These are phyloP conservation scores for Nomada fabriciana DNA, from an alignment of 2,888 invertebrate species.

Conservation along the genomic window DNA sequence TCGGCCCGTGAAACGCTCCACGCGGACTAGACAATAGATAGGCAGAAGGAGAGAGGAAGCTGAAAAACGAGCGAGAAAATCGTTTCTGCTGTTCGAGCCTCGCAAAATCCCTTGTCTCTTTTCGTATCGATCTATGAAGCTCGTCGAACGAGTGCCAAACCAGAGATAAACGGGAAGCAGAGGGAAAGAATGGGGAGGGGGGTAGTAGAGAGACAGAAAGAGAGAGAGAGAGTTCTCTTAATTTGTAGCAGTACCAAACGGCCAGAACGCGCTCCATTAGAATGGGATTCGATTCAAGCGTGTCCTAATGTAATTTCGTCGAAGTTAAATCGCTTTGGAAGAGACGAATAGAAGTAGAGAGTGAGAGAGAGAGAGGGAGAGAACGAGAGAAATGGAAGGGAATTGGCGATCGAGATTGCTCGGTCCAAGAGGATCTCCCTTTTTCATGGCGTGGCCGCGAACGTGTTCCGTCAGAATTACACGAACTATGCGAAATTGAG, in stretches of 20 bases:
- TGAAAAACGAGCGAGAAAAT: constrained; percentile 30
- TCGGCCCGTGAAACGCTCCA: constrained; percentile 44
- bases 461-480: constrained; percentile 22
- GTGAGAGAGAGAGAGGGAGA: neutral
- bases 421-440: neutral
- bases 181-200: neutral
- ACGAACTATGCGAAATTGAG: neutral
- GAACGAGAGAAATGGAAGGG: neutral
- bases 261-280: constrained; percentile 35
- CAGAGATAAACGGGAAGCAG: neutral
- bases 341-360: neutral
- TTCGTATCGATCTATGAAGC: constrained; percentile 44
- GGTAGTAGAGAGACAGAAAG: neutral
- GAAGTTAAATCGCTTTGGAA: constrained; percentile 58
- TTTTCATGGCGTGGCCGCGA: neutral
- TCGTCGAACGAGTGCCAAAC: constrained; percentile 24
- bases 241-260: constrained; percentile 49
- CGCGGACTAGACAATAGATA: constrained; percentile 58
- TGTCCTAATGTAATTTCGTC: constrained; percentile 56
- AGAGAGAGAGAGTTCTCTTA: constrained; percentile 32
- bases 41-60: neutral
- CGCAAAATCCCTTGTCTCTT: constrained; percentile 37
- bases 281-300: constrained; percentile 49
- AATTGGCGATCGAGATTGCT: constrained; percentile 39
- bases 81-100: constrained; percentile 13